Percentiles rank a stretch among this genome's conserved stretches.
Conservation (phyloP, 1,140 invertebrate species). For the Micrasema minimum region DNA sequence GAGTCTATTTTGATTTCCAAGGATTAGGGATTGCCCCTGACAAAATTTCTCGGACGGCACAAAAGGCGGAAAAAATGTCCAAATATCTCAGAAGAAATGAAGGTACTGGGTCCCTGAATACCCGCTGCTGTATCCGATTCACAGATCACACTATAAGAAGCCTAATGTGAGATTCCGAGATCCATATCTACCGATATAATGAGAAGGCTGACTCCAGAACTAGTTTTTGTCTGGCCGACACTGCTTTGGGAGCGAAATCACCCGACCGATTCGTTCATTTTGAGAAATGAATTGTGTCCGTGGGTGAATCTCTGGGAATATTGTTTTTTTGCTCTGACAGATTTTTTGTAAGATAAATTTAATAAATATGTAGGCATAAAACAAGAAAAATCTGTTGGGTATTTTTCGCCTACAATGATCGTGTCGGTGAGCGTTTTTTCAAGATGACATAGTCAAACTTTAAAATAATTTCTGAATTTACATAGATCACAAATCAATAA, state of each 20-base stretch:
- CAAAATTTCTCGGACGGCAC: conserved; percentile 4
- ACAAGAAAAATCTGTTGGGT: too few species aligned
- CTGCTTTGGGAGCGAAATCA: conserved; percentile 16
- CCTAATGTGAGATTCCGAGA: conserved; percentile 40
- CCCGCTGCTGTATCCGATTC: conserved; percentile 25
- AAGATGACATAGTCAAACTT: too few species aligned
- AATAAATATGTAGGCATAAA: too few species aligned
- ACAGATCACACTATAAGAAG: conserved; percentile 37
- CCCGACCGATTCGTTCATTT: conserved; percentile 17
- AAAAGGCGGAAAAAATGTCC: conserved; percentile 39
- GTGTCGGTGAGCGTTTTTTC: too few species aligned
- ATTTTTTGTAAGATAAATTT: too few species aligned
- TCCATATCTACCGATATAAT: conserved; percentile 42
- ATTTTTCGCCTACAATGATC: too few species aligned
- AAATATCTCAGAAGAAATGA: conserved; percentile 39
- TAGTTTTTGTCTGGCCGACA: conserved; percentile 40
- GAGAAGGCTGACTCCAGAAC: conserved; percentile 26
- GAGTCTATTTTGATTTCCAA: conserved; percentile 7
- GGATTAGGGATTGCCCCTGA: not conserved
- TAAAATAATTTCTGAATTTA: too few species aligned
- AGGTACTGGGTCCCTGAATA: conserved; percentile 32
- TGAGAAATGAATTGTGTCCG: conserved; percentile 4
- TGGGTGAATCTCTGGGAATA: not conserved
- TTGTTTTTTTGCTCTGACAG: too few species aligned
- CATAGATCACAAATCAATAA: too few species aligned